phyloP scores from a whole-genome alignment of 2,888 invertebrate genomes.

The Elysia crispata region DNA sequence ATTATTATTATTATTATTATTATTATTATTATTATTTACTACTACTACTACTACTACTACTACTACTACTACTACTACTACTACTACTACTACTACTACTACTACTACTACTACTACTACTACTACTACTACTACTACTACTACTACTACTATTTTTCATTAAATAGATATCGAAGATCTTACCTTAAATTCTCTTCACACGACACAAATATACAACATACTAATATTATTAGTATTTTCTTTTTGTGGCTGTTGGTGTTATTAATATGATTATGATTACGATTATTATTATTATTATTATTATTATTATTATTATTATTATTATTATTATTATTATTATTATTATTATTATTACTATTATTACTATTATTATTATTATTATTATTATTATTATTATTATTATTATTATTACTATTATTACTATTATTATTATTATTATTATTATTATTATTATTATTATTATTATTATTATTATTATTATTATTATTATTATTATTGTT shows the following conservation, averaged over 20 bases:
- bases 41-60: slow-evolving; percentile 32
- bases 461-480: no score
- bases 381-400: no score
- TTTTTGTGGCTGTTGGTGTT: background rate
- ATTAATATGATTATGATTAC: background rate
- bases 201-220: background rate
- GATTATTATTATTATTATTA: no score
- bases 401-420: no score
- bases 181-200: no score
- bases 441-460: no score
- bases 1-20: background rate
- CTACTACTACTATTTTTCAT: slow-evolving; percentile 26
- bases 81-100: slow-evolving; percentile 42
- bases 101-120: slow-evolving; percentile 40
- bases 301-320: no score
- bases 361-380: no score
- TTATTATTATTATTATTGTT: no score
- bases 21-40: background rate
- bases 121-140: slow-evolving; percentile 42
- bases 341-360: no score
- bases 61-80: slow-evolving; percentile 41
- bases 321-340: no score
- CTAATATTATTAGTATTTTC: slow-evolving; percentile 4
- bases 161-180: background rate
- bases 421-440: no score